Percentiles rank a stretch among this genome's conserved stretches.
Evolutionary conservation across 1,140 invertebrate species (phyloP).

Genomic region (Hylaeus anthracinus): DNA sequence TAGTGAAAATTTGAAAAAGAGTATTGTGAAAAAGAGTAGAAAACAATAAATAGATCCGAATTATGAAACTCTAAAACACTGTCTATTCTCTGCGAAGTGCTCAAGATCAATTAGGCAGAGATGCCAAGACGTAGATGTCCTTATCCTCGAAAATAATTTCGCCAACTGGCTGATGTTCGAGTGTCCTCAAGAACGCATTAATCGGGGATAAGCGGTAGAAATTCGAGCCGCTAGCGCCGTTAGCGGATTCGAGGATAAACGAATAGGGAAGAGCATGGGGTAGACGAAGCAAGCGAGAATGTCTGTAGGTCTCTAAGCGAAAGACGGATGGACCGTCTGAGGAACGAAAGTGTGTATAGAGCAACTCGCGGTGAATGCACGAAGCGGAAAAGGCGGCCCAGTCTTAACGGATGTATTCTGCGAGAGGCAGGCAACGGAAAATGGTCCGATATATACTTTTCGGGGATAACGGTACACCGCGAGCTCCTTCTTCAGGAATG

Average conservation of each 20-base stretch:
- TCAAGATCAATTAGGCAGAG: no score
- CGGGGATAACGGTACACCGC: constrained; percentile 16
- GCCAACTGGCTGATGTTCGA: background rate
- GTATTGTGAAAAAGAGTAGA: no score
- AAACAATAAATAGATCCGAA: no score
- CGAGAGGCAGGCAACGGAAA: constrained; percentile 45
- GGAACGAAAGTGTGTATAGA: constrained; percentile 43
- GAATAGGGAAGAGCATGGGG: background rate
- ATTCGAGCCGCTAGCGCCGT: background rate
- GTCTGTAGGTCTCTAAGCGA: constrained; percentile 42
- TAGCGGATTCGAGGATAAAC: constrained; percentile 8
- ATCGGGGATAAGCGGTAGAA: constrained; percentile 1
- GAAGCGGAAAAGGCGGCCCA: constrained; percentile 48
- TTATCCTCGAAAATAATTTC: no score
- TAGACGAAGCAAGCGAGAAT: constrained; percentile 12
- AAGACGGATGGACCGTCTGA: constrained; percentile 58
- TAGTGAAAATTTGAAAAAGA: no score
- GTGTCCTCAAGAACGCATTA: background rate
- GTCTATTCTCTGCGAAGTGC: no score
- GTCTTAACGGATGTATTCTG: constrained; percentile 46
- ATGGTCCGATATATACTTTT: constrained; percentile 57
- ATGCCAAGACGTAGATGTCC: no score
- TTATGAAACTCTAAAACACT: no score
- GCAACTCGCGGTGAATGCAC: constrained; percentile 43
- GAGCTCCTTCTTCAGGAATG: constrained; percentile 15